Evolutionary conservation across 2,888 invertebrate species (phyloP).

Genomic region (Nematopogon swammerdamellus): DNA sequence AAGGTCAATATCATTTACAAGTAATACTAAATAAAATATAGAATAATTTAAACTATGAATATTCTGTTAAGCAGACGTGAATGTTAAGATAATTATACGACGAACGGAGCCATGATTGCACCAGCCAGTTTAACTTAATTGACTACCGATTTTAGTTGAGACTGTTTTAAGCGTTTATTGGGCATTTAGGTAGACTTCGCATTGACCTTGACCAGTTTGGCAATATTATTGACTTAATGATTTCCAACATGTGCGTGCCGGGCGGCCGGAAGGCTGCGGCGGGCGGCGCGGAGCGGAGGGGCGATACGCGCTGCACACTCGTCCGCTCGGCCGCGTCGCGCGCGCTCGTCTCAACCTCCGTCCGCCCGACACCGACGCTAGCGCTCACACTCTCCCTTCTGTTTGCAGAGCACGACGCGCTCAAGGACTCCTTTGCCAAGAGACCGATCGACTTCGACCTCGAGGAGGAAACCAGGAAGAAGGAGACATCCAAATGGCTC

Average conservation of each 20-base stretch:
- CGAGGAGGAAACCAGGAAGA: constrained; percentile 85
- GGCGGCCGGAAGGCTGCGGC: constrained; percentile 8
- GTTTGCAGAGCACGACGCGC: constrained; percentile 57
- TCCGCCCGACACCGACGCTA: constrained; percentile 7
- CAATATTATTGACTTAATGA: constrained; percentile 48
- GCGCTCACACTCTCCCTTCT: constrained; percentile 20
- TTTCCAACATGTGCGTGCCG: constrained; percentile 36
- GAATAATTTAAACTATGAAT: too few species aligned
- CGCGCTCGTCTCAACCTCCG: constrained; percentile 29
- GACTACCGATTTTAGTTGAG: too few species aligned
- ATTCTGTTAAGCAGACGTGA: too few species aligned
- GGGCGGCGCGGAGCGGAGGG: constrained; percentile 10
- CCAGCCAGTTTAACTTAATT: too few species aligned
- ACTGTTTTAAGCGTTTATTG: background rate
- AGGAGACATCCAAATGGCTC: constrained; percentile 88
- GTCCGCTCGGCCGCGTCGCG: constrained; percentile 23
- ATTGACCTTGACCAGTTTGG: constrained; percentile 51
- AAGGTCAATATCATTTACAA: too few species aligned
- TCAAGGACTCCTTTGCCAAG: constrained; percentile 76
- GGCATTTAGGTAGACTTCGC: constrained; percentile 15
- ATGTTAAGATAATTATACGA: too few species aligned
- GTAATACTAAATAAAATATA: too few species aligned
- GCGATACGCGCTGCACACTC: constrained; percentile 23
- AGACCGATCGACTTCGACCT: constrained; percentile 81
- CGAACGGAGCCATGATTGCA: too few species aligned